phyloP scores from a whole-genome alignment of 2,113 vertebrate species.

The Heloderma charlesbogerti region DNA sequence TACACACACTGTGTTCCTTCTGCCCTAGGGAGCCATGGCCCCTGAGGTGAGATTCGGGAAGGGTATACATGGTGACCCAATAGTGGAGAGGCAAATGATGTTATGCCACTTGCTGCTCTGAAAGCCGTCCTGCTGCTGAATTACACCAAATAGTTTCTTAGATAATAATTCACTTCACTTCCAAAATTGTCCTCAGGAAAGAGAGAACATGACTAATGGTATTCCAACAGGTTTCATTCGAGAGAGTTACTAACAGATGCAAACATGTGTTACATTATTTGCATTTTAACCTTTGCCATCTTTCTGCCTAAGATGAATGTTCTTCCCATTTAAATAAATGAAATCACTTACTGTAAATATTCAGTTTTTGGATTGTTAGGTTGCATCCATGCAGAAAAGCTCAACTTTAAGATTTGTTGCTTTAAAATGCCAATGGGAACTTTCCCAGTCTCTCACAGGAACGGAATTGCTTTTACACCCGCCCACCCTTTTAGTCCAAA shows the following conservation, averaged over 20 bases:
- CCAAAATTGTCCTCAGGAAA: slow-evolving; percentile 12
- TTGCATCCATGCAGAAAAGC: slow-evolving; percentile 6
- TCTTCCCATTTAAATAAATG: not conserved
- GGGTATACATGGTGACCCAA: too few species aligned
- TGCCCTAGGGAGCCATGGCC: not conserved
- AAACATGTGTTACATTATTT: not conserved
- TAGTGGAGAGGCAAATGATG: not conserved
- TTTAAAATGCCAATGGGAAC: slow-evolving; percentile 12
- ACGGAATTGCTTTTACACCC: not conserved
- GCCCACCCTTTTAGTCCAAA: not conserved
- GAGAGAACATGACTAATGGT: not conserved
- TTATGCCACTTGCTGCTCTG: not conserved
- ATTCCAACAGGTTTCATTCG: not conserved
- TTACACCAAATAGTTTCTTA: not conserved
- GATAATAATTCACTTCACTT: not conserved
- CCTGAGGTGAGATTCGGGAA: not conserved
- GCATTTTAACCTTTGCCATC: slow-evolving; percentile 26
- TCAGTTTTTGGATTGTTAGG: not conserved
- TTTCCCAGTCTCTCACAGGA: not conserved
- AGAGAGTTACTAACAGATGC: not conserved
- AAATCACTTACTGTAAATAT: slow-evolving; percentile 32
- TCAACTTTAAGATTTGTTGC: slow-evolving; percentile 21
- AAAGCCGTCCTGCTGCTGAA: slow-evolving; percentile 3
- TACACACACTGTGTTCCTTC: not conserved
- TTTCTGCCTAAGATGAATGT: not conserved